phyloP scores from a whole-genome alignment of 1,140 invertebrate genomes.

The Tetramorium simillimum region DNA sequence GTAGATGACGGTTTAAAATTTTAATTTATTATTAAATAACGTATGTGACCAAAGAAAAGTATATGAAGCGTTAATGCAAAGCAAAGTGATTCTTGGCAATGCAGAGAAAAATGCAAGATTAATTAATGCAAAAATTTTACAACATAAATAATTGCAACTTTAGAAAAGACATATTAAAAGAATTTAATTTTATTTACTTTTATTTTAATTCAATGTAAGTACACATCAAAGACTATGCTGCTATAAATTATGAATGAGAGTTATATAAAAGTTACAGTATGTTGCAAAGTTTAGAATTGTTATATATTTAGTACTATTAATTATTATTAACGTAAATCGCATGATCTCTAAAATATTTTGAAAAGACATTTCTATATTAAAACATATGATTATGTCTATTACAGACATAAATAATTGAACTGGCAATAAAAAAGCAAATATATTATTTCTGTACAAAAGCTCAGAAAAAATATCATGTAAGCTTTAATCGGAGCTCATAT shows the following conservation, averaged over 20 bases:
- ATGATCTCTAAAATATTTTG: conserved; percentile 52
- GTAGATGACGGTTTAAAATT: conserved; percentile 1
- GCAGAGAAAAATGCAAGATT: conserved; percentile 33
- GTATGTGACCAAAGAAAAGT: conserved; percentile 45
- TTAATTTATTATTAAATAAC: not conserved
- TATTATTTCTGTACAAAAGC: conserved; percentile 43
- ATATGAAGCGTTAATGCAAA: not conserved
- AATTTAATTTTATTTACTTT: conserved; percentile 62
- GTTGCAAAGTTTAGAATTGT: conserved; percentile 68
- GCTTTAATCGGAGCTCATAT: not conserved
- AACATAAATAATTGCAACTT: conserved; percentile 44
- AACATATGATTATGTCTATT: conserved; percentile 51
- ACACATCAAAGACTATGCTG: conserved; percentile 5
- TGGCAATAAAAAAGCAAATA: conserved; percentile 31
- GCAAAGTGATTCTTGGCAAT: conserved; percentile 18
- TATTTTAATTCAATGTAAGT: conserved; percentile 61
- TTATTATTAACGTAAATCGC: conserved; percentile 30
- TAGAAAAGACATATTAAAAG: not conserved
- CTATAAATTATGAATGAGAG: conserved; percentile 48
- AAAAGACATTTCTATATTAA: conserved; percentile 41
- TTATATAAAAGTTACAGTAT: conserved; percentile 60
- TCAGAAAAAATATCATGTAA: conserved; percentile 36
- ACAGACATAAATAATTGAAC: conserved; percentile 36
- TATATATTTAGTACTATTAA: conserved; percentile 48
- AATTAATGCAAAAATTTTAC: conserved; percentile 55